These are phyloP conservation scores for Micromys minutus DNA, from an alignment of 2,113 vertebrate species.

Conservation along the genomic window DNA sequence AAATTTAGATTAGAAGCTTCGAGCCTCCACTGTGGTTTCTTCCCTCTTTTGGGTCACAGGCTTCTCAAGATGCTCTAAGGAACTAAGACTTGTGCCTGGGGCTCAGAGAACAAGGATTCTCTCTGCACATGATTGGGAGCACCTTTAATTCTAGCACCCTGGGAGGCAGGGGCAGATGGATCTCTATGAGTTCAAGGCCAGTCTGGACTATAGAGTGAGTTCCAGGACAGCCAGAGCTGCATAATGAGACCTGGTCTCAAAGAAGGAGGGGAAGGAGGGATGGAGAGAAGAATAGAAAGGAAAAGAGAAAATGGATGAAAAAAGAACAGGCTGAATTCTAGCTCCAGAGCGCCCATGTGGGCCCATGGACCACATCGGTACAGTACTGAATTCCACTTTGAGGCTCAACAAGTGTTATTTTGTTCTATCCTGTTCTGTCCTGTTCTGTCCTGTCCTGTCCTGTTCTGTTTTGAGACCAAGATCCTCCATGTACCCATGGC, in stretches of 20 bases:
- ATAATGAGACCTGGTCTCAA: background rate
- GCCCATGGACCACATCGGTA: background rate
- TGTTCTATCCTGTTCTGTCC: too few relatives aligned
- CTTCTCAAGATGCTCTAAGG: background rate
- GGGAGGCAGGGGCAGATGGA: background rate
- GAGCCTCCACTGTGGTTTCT: background rate
- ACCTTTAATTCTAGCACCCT: background rate
- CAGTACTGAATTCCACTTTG: background rate
- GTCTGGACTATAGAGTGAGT: background rate
- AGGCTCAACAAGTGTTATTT: background rate
- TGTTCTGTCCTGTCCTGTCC: too few relatives aligned
- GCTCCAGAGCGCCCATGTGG: background rate
- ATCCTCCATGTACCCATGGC: too few relatives aligned
- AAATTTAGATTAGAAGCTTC: slow-evolving; percentile 17
- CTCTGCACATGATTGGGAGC: fast-evolving
- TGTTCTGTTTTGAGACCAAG: too few relatives aligned
- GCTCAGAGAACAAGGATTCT: background rate
- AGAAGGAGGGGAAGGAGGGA: too few relatives aligned
- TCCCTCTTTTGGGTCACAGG: background rate
- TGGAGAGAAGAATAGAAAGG: background rate
- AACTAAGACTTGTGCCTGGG: background rate
- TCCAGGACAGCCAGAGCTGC: background rate
- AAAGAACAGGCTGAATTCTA: background rate
- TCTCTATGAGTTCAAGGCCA: background rate
- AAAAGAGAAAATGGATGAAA: background rate